Base-by-base conservation (phyloP, 1,140 invertebrate genomes). In the Coenobita brevimanus region DNA sequence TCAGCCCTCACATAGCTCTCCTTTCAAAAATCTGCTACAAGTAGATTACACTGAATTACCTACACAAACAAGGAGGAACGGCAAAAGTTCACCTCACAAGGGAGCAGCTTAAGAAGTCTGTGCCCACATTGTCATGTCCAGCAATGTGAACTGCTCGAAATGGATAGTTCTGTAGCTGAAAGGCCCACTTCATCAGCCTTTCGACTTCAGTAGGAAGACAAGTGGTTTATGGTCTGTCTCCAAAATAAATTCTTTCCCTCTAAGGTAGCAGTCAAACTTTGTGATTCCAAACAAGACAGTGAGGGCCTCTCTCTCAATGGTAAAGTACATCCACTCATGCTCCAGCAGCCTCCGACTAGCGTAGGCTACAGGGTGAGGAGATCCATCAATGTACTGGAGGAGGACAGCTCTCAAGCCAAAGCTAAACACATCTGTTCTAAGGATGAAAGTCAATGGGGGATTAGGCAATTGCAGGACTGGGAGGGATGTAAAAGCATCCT, bases 291-390 rank as follows among this genome's bases (percentile, higher is more conserved):
- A 87, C 15, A 87, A 46, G 1, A 87, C 64, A 17, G 75, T 75
- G 1, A 87, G 41, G 41, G 73, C 79, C 41, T 87, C 84, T 21
- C 24, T 27, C n/a, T 87, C 84, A 6, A 87, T 87, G 3, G 54
- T 80, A 21, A 54, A 80, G 27, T 79, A 87, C 15, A n/a, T 36
- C 17, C n/a, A 4, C 24, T 80, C 75, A 8, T 54, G 3, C 0
- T 80, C 75, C 8, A 87, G 57, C 13, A 87, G 73, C 21, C 79
- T 87, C 2, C 84, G 75, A 17, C 84, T 87, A n/a, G 75, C 84
- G 17, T 79, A 80, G n/a, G 84, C 75, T 10, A 64, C 57, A n/a
- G 84, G 84, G 27, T 62, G 38, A 3, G 84, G 73, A 1, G 17
- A 6, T 2, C 36, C n/a, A 27, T 75, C 36, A 15, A n/a, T n/a